Conservation (phyloP, 2,888 invertebrate species). For the Habrosyne pyritoides region DNA sequence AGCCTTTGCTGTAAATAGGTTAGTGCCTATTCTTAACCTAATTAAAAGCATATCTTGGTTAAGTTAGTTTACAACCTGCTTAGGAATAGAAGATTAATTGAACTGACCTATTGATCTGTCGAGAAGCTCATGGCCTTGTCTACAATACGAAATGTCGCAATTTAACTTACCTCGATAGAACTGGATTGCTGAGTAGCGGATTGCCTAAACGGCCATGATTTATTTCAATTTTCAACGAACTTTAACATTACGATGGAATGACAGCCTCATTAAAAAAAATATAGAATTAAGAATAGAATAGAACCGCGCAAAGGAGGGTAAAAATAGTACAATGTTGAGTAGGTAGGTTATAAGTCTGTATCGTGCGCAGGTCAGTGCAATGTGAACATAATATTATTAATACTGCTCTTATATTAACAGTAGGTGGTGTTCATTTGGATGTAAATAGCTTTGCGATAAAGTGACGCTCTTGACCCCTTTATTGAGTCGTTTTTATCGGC, state of each 20-base stretch:
- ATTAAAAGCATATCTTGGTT: no score
- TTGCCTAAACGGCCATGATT: slow-evolving; percentile 39
- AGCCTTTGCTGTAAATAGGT: no score
- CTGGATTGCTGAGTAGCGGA: slow-evolving; percentile 30
- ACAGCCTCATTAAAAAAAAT: slow-evolving; percentile 1
- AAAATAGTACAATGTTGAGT: neutral
- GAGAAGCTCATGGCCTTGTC: slow-evolving; percentile 6
- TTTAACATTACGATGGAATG: slow-evolving; percentile 21
- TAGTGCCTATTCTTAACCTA: no score
- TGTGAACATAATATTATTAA: slow-evolving; percentile 35
- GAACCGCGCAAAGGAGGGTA: neutral
- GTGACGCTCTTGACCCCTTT: slow-evolving; percentile 68
- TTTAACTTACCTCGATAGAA: slow-evolving; percentile 31
- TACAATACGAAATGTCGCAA: slow-evolving; percentile 27
- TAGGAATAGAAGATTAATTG: neutral
- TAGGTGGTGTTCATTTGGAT: slow-evolving; percentile 38
- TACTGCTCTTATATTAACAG: slow-evolving; percentile 36
- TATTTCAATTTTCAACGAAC: slow-evolving; percentile 26
- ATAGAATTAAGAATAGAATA: neutral
- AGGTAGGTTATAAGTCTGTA: slow-evolving; percentile 21
- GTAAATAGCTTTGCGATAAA: slow-evolving; percentile 53
- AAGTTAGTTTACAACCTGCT: neutral
- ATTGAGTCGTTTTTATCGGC: slow-evolving; percentile 57
- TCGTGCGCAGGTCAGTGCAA: slow-evolving; percentile 57
- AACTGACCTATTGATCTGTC: slow-evolving; percentile 8